Evolutionary conservation across 2,113 vertebrate genomes (phyloP).

Genomic region (Lophura nycthemera): DNA sequence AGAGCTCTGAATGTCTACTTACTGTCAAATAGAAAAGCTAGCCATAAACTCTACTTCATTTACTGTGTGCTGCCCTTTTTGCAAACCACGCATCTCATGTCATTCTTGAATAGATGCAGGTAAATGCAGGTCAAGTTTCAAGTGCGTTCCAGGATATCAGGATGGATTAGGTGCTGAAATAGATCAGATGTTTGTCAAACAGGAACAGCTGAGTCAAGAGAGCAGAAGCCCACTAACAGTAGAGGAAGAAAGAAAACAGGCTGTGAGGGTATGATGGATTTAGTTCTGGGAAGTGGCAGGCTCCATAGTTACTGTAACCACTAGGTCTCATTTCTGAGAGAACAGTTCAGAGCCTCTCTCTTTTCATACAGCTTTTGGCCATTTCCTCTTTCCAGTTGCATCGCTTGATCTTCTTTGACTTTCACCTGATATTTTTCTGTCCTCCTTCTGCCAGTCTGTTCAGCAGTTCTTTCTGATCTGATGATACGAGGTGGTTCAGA

Average conservation of each 20-base stretch:
- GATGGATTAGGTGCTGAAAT: background rate
- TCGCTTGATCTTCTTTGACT: background rate
- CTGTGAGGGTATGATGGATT: fast-evolving
- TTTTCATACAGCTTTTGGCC: background rate
- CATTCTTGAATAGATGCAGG: background rate
- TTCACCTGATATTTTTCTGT: background rate
- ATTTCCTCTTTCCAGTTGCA: background rate
- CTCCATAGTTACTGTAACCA: fast-evolving
- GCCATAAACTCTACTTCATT: background rate
- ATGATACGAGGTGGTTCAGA: background rate
- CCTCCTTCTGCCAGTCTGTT: background rate
- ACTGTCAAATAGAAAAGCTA: background rate
- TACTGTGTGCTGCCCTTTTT: background rate
- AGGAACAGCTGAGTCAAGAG: background rate
- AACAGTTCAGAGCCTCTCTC: background rate
- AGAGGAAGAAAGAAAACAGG: background rate
- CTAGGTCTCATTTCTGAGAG: background rate
- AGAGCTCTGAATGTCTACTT: background rate
- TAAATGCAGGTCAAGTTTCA: conserved; percentile 49
- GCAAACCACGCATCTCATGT: conserved; percentile 16
- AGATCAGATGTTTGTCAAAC: conserved; percentile 2
- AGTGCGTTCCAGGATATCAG: background rate
- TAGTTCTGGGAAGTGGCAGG: background rate
- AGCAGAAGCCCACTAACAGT: background rate
- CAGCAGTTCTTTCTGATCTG: background rate